Base-by-base conservation (phyloP, 2,113 vertebrate genomes). In the Syngnathus floridae region DNA sequence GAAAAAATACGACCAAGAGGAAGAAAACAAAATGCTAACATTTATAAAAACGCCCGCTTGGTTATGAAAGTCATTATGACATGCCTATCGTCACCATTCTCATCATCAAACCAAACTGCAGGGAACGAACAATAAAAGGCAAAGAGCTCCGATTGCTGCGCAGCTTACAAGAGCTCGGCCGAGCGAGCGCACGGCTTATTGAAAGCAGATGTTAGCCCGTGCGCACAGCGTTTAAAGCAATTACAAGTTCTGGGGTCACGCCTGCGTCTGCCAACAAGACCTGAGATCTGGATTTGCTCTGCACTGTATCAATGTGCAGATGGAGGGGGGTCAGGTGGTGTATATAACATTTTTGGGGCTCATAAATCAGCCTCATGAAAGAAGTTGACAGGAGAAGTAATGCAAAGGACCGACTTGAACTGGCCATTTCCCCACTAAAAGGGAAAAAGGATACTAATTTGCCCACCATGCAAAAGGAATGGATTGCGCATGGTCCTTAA, bases 251-350 rank as follows among this genome's bases (percentile, higher is more conserved):
- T 43, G 69, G 51, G 62, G 31, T 70, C 61, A 57, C 59, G 46
- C 43, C 31, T 38, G 51, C 46, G 70, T 64, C 65, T 66, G 55
- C 16, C 41, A 22, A 70, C 72, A 76, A 49, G 65, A 71, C 65
- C 68, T 31, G 67, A 56, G 62, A 62, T 41, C 71, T 72, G 65
- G 71, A 74, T 62, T 75, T 61, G 36, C 9, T 77, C 64, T 65
- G 38, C 19, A 59, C 57, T 64, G 21, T 73, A 62, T 78, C 71
- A 57, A 52, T 19, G 14, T 49, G 61, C 8, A 55, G 62, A 62
- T 49, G 57, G 10, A 55, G 62, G 60, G 49, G 62, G 9, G 67
- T 67, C 66, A 65, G 21, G 26, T 55, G 22, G 22, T 55, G 22
- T 55, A 14, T 13, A 31, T 31, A 2, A 26, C 9, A 12, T 55